phyloP scores from a whole-genome alignment of 53 echinoderm and acorn worm genomes.

The Holothuria leucospilota region DNA sequence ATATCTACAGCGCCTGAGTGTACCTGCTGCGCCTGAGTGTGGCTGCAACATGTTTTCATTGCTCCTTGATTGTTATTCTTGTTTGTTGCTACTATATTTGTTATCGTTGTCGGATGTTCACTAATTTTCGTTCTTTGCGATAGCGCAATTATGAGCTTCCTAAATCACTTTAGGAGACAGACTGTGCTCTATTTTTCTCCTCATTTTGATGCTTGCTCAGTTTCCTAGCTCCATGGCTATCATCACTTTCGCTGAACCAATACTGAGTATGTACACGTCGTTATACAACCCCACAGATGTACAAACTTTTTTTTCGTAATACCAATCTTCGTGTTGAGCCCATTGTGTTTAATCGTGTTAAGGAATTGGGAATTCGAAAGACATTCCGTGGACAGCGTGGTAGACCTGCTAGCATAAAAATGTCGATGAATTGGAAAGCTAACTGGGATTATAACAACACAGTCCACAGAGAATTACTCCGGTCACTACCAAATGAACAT shows the following conservation, averaged over 20 bases:
- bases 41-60: neutral
- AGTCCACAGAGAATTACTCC: neutral
- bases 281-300: neutral
- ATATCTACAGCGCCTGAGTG: too few species aligned
- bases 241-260: too few species aligned
- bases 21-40: slow-evolving; percentile 17
- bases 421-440: neutral
- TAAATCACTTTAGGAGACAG: too few species aligned
- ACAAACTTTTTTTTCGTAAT: neutral
- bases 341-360: neutral
- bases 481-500: neutral
- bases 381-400: neutral
- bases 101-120: too few species aligned
- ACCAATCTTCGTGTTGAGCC: neutral
- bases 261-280: neutral
- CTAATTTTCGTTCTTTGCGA: too few species aligned
- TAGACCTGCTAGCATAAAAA: neutral
- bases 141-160: too few species aligned
- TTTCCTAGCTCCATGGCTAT: too few species aligned
- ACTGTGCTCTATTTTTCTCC: too few species aligned
- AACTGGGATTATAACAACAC: slow-evolving; percentile 16
- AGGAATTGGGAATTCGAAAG: neutral
- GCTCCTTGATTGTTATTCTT: neutral
- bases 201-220: too few species aligned
- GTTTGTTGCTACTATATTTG: neutral